A percentile compares a stretch with the other conserved stretches of the same genome.
Conservation (phyloP, 1,140 invertebrate species). For the Nymphalis io region DNA sequence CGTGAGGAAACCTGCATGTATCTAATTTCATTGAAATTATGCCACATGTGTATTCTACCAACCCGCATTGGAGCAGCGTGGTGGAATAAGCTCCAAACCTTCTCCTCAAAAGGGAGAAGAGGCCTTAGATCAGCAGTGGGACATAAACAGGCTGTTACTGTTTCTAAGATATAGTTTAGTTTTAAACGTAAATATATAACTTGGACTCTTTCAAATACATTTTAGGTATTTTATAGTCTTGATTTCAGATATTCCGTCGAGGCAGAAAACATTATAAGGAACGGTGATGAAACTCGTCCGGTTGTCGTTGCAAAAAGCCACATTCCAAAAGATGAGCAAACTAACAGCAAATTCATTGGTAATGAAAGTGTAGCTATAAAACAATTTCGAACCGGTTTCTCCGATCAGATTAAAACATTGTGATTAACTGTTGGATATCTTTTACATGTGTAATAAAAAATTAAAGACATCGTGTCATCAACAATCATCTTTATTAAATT, state of each 20-base stretch:
- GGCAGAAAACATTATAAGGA: constrained; percentile 46
- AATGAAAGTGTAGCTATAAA: constrained; percentile 61
- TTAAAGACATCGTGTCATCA: not conserved
- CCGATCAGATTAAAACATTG: not conserved
- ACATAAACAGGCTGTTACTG: too few relatives aligned
- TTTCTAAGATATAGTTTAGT: too few relatives aligned
- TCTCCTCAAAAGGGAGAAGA: too few relatives aligned
- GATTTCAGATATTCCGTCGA: constrained; percentile 41
- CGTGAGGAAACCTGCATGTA: too few relatives aligned
- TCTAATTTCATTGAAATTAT: too few relatives aligned
- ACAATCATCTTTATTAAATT: not conserved
- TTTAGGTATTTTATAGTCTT: constrained; percentile 37
- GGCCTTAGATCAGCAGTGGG: too few relatives aligned
- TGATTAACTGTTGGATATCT: constrained; percentile 8
- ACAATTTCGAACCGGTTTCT: constrained; percentile 25
- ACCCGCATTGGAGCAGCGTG: too few relatives aligned
- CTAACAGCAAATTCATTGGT: constrained; percentile 34
- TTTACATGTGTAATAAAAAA: not conserved
- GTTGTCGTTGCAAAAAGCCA: constrained; percentile 51
- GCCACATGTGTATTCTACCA: too few relatives aligned
- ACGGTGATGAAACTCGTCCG: constrained; percentile 47
- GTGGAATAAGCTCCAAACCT: too few relatives aligned
- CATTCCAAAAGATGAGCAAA: constrained; percentile 45
- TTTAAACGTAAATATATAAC: too few relatives aligned
- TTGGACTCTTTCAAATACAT: too few relatives aligned